These are phyloP conservation scores for Paralichthys olivaceus DNA, from an alignment of 2,113 vertebrate genomes.

Conservation along the genomic window DNA sequence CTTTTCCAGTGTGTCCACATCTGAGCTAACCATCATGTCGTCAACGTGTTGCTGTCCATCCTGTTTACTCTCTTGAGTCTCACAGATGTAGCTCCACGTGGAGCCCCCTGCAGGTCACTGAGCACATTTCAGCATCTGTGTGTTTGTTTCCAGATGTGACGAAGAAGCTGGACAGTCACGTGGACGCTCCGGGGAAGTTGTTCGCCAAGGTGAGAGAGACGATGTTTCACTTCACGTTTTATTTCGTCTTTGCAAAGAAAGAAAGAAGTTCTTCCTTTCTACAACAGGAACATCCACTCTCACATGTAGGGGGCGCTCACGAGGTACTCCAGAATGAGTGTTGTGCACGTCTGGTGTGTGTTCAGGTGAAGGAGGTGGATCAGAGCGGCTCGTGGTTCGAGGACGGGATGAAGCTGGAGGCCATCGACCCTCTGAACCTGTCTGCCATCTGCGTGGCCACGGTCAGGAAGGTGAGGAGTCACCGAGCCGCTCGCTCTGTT, in stretches of 20 bases:
- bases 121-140: not conserved
- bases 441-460: slow-evolving; percentile 97
- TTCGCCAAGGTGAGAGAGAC: slow-evolving; percentile 88
- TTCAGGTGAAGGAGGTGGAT: slow-evolving; percentile 93
- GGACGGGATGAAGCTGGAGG: slow-evolving; percentile 97
- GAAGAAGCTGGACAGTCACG: slow-evolving; percentile 90
- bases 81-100: not conserved
- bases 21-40: too few species aligned
- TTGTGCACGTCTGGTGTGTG: not conserved
- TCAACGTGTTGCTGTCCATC: too few species aligned
- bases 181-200: slow-evolving; percentile 91
- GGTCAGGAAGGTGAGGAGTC: slow-evolving; percentile 91
- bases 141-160: slow-evolving; percentile 85
- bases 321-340: not conserved
- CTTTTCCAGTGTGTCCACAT: too few species aligned
- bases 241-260: too few species aligned
- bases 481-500: too few species aligned
- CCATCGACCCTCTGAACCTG: slow-evolving; percentile 96
- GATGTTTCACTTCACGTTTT: too few species aligned
- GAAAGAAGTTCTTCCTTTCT: too few species aligned
- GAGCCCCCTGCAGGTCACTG: not conserved
- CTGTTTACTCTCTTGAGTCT: too few species aligned
- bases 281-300: too few species aligned
- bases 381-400: slow-evolving; percentile 92
- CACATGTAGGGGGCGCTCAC: not conserved